Percentiles rank a stretch among this genome's conserved stretches.
phyloP scores from a whole-genome alignment of 1,140 invertebrate genomes.

The Zaprionus ghesquierei region DNA sequence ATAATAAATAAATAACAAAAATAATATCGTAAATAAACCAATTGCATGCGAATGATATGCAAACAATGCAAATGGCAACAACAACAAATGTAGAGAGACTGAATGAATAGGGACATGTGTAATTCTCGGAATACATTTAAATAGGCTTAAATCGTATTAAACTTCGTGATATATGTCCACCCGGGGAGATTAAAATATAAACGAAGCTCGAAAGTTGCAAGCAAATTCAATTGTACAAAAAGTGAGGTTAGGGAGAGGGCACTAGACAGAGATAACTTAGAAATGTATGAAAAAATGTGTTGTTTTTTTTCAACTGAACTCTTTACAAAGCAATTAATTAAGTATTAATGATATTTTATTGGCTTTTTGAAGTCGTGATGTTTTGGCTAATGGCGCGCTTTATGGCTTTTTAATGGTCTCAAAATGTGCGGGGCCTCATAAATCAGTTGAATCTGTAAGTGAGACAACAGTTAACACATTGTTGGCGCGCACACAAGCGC shows the following conservation, averaged over 20 bases:
- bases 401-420: slow-evolving; percentile 69
- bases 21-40: neutral
- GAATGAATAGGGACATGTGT: neutral
- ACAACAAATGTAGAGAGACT: neutral
- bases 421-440: slow-evolving; percentile 50
- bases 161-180: neutral
- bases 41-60: neutral
- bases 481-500: neutral
- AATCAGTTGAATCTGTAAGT: slow-evolving; percentile 50
- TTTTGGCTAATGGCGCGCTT: slow-evolving; percentile 42
- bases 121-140: neutral
- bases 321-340: slow-evolving; percentile 31
- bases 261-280: no score
- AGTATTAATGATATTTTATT: slow-evolving; percentile 44
- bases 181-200: neutral
- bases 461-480: slow-evolving; percentile 54
- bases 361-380: slow-evolving; percentile 16
- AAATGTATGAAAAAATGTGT: no score
- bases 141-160: neutral
- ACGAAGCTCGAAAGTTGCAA: neutral
- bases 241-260: no score
- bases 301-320: no score
- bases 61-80: neutral
- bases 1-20: neutral
- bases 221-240: neutral